phyloP scores from a whole-genome alignment of 1,140 invertebrate genomes.

The Acromyrmex echinatior region DNA sequence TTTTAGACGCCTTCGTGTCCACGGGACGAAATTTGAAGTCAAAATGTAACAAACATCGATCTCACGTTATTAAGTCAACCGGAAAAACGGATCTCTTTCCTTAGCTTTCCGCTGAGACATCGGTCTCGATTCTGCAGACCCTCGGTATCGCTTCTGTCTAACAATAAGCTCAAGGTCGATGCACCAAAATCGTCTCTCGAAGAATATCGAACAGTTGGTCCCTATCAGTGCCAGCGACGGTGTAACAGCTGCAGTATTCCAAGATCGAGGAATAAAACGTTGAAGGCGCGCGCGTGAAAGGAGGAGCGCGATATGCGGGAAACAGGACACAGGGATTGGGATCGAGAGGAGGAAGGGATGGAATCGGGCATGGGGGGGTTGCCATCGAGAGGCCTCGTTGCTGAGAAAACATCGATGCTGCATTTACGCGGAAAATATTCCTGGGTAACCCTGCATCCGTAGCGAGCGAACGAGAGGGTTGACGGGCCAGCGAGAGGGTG shows the following conservation, averaged over 20 bases:
- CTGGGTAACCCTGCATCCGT: conserved; percentile 72
- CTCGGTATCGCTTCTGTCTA: not conserved
- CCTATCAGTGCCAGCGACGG: conserved; percentile 48
- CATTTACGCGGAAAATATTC: conserved; percentile 76
- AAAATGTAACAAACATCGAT: not conserved
- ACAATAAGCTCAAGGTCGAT: conserved; percentile 50
- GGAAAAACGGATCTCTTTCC: not conserved
- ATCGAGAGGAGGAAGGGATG: not conserved
- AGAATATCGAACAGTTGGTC: conserved; percentile 71
- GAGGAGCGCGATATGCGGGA: not conserved
- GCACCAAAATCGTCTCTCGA: conserved; percentile 45
- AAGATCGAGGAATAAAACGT: conserved; percentile 72
- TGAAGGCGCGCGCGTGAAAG: conserved; percentile 29
- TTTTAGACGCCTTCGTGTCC: not conserved
- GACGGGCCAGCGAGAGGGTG: not conserved
- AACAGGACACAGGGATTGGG: not conserved
- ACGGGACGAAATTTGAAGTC: not conserved
- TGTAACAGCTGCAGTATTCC: conserved; percentile 74
- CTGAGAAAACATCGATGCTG: conserved; percentile 75
- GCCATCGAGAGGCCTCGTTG: conserved; percentile 65
- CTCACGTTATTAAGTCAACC: not conserved
- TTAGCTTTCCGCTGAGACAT: conserved; percentile 40
- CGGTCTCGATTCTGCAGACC: not conserved
- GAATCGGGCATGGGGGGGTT: conserved; percentile 2
- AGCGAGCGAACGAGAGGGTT: conserved; percentile 53